Conservation (phyloP, 2,888 invertebrate species). For the Brachypalpus laphriformis region DNA sequence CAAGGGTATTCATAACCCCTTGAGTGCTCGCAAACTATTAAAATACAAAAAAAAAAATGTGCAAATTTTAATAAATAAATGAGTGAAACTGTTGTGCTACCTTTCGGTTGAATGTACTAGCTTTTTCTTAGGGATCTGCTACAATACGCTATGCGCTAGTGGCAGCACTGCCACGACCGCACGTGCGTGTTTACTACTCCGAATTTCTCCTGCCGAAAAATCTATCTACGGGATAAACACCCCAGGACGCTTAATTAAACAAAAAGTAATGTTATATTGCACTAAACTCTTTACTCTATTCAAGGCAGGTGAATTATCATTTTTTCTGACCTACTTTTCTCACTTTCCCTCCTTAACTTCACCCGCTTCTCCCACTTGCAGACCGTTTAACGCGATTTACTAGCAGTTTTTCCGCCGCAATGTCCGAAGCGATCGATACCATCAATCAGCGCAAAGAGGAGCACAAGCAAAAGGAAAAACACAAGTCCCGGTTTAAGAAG, state of each 20-base stretch:
- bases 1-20: too few relatives aligned
- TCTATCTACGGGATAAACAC: neutral
- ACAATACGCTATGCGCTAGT: too few relatives aligned
- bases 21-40: too few relatives aligned
- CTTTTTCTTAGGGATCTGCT: too few relatives aligned
- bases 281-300: constrained; percentile 20
- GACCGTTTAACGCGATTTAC: constrained; percentile 75
- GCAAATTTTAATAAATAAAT: too few relatives aligned
- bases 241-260: neutral
- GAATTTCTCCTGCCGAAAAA: neutral
- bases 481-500: constrained; percentile 78
- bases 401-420: constrained; percentile 79
- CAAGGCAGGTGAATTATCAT: constrained; percentile 80
- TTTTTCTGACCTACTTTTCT: neutral
- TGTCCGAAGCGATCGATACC: constrained; percentile 80
- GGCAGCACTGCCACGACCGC: constrained; percentile 32
- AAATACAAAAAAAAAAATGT: too few relatives aligned
- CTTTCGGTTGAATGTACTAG: too few relatives aligned
- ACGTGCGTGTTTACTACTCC: constrained; percentile 52
- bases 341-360: neutral
- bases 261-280: constrained; percentile 54
- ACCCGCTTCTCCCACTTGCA: constrained; percentile 38
- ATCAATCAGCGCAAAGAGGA: constrained; percentile 76
- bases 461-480: constrained; percentile 74
- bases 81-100: too few relatives aligned